phyloP scores from a whole-genome alignment of 2,797 vertebrate genomes.

The Spondyliosoma cantharus region DNA sequence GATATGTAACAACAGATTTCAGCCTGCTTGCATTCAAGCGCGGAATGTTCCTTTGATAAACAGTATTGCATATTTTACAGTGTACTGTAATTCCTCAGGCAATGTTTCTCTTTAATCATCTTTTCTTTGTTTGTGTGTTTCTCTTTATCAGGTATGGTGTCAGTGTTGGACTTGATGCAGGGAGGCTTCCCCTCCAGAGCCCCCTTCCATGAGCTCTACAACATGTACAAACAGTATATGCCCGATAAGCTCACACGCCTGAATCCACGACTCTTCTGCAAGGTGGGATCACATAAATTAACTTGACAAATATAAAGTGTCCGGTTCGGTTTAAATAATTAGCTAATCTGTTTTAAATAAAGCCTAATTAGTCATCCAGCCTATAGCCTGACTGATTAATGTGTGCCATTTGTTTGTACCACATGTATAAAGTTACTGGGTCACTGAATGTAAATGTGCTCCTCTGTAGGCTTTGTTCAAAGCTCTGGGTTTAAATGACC shows the following conservation, averaged over 20 bases:
- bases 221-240: conserved; percentile 98
- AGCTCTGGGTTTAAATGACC: conserved; percentile 95
- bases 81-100: neutral
- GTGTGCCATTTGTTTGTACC: neutral
- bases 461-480: conserved; percentile 94
- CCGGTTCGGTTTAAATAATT: conserved; percentile 16
- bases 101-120: neutral
- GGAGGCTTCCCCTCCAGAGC: conserved; percentile 98
- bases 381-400: conserved; percentile 9
- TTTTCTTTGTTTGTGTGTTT: conserved; percentile 11
- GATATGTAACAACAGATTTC: neutral
- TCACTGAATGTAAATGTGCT: conserved; percentile 32
- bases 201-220: conserved; percentile 98
- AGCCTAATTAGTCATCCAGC: conserved; percentile 26
- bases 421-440: conserved; percentile 1
- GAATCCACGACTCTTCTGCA: conserved; percentile 98
- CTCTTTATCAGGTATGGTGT: conserved; percentile 92
- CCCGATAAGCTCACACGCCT: conserved; percentile 93
- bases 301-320: conserved; percentile 9
- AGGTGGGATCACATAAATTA: conserved; percentile 80
- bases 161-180: conserved; percentile 98
- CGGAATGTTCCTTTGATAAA: neutral
- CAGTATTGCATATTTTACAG: neutral
- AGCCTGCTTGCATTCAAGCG: neutral
- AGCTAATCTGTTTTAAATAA: conserved; percentile 34